Evolutionary conservation across 2,113 vertebrate species (phyloP).

Genomic region (Sus scrofa): DNA sequence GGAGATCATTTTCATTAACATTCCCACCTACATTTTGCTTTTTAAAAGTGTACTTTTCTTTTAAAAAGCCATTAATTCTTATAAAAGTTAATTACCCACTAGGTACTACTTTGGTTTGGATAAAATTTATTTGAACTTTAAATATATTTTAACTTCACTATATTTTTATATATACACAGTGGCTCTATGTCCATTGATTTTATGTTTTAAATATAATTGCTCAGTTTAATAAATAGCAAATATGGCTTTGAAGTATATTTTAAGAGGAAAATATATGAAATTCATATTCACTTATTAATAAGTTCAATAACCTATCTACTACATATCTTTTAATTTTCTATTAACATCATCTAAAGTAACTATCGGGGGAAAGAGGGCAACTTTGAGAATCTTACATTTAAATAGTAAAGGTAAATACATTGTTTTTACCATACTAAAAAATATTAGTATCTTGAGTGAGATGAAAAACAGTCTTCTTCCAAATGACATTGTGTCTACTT

Average conservation of each 20-base stretch:
- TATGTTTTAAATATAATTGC: neutral
- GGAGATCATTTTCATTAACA: neutral
- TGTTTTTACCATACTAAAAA: neutral
- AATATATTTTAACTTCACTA: neutral
- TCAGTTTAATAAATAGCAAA: slow-evolving; percentile 60
- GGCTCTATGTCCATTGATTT: neutral
- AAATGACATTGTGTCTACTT: neutral
- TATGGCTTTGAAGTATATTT: slow-evolving; percentile 39
- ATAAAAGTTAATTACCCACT: neutral
- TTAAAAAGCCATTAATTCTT: neutral
- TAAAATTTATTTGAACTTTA: neutral
- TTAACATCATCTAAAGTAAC: slow-evolving; percentile 22
- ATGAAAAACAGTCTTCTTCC: neutral
- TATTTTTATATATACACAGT: neutral
- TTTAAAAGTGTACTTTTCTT: neutral
- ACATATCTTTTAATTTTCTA: neutral
- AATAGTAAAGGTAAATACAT: neutral
- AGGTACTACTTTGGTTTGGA: neutral
- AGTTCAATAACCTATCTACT: neutral
- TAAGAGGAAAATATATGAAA: slow-evolving; percentile 22
- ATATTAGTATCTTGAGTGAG: neutral
- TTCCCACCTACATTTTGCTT: neutral
- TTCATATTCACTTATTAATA: slow-evolving; percentile 7
- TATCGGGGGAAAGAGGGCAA: neutral
- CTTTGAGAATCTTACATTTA: neutral